Base-by-base conservation (phyloP, 2,888 invertebrate genomes). In the Drosophila engyochracea region DNA sequence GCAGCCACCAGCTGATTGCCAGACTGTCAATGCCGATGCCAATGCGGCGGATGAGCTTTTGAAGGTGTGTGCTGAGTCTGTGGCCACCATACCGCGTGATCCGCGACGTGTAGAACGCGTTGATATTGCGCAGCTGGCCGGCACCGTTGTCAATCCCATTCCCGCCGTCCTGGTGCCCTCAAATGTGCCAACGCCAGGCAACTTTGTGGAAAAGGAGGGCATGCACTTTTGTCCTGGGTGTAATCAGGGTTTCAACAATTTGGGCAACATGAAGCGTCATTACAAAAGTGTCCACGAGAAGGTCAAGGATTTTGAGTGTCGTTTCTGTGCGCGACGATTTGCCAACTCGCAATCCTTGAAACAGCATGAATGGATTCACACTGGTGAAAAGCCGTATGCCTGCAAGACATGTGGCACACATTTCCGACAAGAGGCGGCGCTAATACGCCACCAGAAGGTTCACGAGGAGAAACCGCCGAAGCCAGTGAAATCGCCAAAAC, bases 321-420 rank as follows among this genome's bases (percentile, higher is more conserved):
- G 92, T 7, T 92, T 85, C 65, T 93, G 93, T 69, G 83, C 92
- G 2, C 91, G 92, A 28, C 91, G 92, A 3, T 93, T 93, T 64
- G 93, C 93, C 12, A 93, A 93, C 76, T 92, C 93, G 0, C 93
- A 93, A 61, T 93, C 93, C 0, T 76, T 93, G 0, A 93, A 93
- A 62, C 93, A 93, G 67, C 93, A 93, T 62, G 92, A 92, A 72
- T 93, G 93, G 93, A 93, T 92, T 4, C 93, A 93, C 44, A 93
- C 93, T 0, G 93, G 93, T 0, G 93, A 93, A 58, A 93, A 93
- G 44, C 93, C 93, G 0, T 91, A 93, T 64, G 91, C 76, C 33
- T 93, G 93, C 60, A 79, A 81, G 4, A 80, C 78, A 7, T 93
- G 93, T 47, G 89, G 85, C 25, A 92, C 90, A 9, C 84, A 91